These are phyloP conservation scores for Pimephales promelas DNA, from an alignment of 2,113 vertebrate species.

Conservation along the genomic window DNA sequence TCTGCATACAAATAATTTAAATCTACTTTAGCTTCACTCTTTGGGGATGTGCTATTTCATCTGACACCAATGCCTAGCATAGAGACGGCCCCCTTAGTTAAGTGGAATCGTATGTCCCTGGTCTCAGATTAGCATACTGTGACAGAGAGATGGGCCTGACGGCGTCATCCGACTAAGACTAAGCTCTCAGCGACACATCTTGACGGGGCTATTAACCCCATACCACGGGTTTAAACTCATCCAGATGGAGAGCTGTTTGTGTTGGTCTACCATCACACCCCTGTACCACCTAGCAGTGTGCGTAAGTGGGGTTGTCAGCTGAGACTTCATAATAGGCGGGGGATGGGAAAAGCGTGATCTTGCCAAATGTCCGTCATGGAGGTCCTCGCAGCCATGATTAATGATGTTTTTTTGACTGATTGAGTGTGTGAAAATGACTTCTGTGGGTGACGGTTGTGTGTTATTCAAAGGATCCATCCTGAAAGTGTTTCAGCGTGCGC, in stretches of 20 bases:
- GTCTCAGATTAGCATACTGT: slow-evolving; percentile 51
- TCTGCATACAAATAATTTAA: neutral
- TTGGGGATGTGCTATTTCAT: neutral
- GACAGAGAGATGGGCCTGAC: slow-evolving; percentile 50
- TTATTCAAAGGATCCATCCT: neutral
- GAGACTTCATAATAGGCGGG: slow-evolving; percentile 43
- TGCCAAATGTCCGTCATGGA: slow-evolving; percentile 54
- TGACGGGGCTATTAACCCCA: slow-evolving; percentile 57
- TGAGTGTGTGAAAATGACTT: slow-evolving; percentile 42
- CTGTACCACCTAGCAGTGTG: slow-evolving; percentile 27
- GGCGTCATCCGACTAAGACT: slow-evolving; percentile 47
- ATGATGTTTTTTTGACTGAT: slow-evolving; percentile 56
- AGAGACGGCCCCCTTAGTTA: slow-evolving; percentile 17
- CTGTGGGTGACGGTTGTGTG: slow-evolving; percentile 28
- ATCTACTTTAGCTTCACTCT: neutral
- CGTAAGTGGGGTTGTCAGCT: slow-evolving; percentile 50
- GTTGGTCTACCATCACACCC: slow-evolving; percentile 42
- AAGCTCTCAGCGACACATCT: slow-evolving; percentile 52
- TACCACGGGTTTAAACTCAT: slow-evolving; percentile 60
- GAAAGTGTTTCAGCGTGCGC: neutral
- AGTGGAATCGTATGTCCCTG: slow-evolving; percentile 46
- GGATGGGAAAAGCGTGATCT: slow-evolving; percentile 46
- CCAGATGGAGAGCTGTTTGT: slow-evolving; percentile 63
- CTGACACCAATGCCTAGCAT: neutral
- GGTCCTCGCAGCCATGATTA: slow-evolving; percentile 56